phyloP scores from a whole-genome alignment of 2,113 vertebrate genomes.

The Anarrhichthys ocellatus region DNA sequence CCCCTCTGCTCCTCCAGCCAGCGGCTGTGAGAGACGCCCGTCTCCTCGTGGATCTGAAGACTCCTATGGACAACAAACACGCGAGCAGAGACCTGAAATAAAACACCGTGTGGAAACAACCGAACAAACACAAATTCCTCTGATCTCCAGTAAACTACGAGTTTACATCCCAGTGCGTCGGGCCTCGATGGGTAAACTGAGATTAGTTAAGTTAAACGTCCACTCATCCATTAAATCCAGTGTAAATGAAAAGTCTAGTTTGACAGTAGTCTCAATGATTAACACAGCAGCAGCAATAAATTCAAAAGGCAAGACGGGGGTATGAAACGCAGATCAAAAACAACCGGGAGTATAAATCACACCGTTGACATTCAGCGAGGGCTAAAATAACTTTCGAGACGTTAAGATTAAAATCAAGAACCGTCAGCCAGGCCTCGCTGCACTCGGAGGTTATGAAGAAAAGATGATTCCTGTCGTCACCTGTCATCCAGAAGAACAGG shows the following conservation, averaged over 20 bases:
- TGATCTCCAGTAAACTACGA: background rate
- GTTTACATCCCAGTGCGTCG: background rate
- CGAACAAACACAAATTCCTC: background rate
- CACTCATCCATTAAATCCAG: constrained; percentile 36
- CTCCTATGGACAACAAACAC: constrained; percentile 85
- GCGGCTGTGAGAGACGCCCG: constrained; percentile 89
- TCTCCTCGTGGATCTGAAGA: constrained; percentile 93
- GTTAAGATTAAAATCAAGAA: constrained; percentile 41
- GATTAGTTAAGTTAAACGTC: constrained; percentile 31
- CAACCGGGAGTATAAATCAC: background rate
- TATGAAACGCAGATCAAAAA: background rate
- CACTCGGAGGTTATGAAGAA: constrained; percentile 37
- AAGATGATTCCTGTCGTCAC: constrained; percentile 55
- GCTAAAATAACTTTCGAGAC: background rate
- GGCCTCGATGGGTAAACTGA: constrained; percentile 3
- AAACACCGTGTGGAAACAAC: constrained; percentile 2
- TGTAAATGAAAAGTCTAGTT: constrained; percentile 21
- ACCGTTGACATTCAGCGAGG: background rate
- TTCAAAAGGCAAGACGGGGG: background rate
- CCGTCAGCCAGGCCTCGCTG: constrained; percentile 12
- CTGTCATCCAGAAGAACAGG: constrained; percentile 56
- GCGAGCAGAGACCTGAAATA: background rate
- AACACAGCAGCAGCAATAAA: background rate
- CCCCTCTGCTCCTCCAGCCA: constrained; percentile 89
- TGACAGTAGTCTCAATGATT: constrained; percentile 5